phyloP scores from a whole-genome alignment of 92 coral and sea anemone species.

The Palythoa caribaeorum region DNA sequence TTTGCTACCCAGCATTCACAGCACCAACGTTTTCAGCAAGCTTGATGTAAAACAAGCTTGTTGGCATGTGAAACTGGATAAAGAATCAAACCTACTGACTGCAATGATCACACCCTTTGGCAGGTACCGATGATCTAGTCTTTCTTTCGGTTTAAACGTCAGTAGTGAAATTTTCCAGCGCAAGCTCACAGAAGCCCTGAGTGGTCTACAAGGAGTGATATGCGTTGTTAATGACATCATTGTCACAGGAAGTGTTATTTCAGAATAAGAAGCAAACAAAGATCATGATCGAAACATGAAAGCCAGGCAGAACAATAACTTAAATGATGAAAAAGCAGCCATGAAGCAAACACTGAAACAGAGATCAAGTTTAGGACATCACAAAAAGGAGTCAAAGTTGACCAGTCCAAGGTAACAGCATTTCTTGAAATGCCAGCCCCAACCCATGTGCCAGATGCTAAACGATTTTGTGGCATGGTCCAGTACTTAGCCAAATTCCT shows the following conservation, averaged over 20 bases:
- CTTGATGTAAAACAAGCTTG: constrained; percentile 50
- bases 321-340: constrained; percentile 1
- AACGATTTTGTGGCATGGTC: constrained; percentile 27
- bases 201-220: constrained; percentile 55
- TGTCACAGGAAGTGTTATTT: constrained; percentile 43
- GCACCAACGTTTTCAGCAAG: constrained; percentile 48
- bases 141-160: constrained; percentile 39
- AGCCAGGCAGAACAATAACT: background rate
- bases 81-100: constrained; percentile 34
- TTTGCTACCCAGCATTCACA: background rate
- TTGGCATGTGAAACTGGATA: constrained; percentile 40
- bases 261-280: constrained; percentile 38
- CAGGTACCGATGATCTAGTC: constrained; percentile 49
- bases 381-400: constrained; percentile 62
- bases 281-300: constrained; percentile 38
- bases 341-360: constrained; percentile 7
- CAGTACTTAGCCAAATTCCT: constrained; percentile 20
- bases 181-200: constrained; percentile 53
- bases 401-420: constrained; percentile 37
- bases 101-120: constrained; percentile 65
- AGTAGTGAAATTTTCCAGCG: constrained; percentile 59
- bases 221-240: constrained; percentile 15
- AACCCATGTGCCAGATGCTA: background rate
- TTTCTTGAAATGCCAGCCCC: constrained; percentile 49
- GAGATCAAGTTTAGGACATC: constrained; percentile 52